These are phyloP conservation scores for Trichonephila clavipes DNA, from an alignment of 1,140 invertebrate species.

Conservation along the genomic window DNA sequence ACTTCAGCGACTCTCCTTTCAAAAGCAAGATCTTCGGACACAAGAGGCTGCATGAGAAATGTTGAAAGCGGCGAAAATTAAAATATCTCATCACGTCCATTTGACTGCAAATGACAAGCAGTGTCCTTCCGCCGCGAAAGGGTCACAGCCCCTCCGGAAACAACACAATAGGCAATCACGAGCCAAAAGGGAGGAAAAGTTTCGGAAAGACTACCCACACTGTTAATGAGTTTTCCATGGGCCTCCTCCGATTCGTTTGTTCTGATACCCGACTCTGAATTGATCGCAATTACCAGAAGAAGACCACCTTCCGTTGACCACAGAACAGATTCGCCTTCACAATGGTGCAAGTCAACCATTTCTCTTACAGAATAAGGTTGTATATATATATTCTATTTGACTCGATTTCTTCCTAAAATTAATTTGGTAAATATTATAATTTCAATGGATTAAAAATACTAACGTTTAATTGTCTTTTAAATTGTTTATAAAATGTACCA, in stretches of 20 bases:
- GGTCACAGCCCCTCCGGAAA: constrained; percentile 17
- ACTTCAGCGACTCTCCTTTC: no score
- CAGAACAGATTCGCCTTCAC: not conserved
- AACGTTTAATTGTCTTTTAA: no score
- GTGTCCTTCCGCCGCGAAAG: not conserved
- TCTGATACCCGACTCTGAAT: constrained; percentile 62
- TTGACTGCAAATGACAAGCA: constrained; percentile 52
- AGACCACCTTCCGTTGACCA: constrained; percentile 52
- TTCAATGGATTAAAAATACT: no score
- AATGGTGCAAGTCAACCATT: not conserved
- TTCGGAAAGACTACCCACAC: constrained; percentile 15
- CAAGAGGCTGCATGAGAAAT: constrained; percentile 4
- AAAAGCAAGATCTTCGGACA: not conserved
- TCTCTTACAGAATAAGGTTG: not conserved
- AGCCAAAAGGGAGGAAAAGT: constrained; percentile 22
- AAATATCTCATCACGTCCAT: constrained; percentile 57
- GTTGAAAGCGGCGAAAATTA: constrained; percentile 42
- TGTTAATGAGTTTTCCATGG: constrained; percentile 61
- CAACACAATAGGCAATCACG: constrained; percentile 46
- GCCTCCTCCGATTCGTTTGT: constrained; percentile 59
- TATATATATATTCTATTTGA: no score
- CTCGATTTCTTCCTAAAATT: no score
- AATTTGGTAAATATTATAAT: no score
- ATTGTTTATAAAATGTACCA: no score
- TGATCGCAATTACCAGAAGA: constrained; percentile 51